These are phyloP conservation scores for Aphelinus atriplicis DNA, from an alignment of 1,140 invertebrate species.

Conservation along the genomic window DNA sequence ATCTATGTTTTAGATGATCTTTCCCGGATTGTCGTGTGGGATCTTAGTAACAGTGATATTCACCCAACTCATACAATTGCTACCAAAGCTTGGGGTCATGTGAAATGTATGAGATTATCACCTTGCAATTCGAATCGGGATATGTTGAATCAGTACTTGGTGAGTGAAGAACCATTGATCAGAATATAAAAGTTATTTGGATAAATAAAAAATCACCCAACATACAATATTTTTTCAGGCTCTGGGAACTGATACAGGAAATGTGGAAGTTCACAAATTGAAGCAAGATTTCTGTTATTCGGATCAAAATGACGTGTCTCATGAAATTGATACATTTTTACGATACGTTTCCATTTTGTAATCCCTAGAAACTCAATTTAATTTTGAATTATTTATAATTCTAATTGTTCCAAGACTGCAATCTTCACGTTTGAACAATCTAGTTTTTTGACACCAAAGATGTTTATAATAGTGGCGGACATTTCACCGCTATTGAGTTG, in stretches of 20 bases:
- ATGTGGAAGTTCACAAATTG: conserved; percentile 63
- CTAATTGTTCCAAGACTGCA: no score
- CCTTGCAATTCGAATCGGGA: conserved; percentile 56
- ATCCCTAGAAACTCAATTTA: not conserved
- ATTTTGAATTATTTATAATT: no score
- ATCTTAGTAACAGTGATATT: conserved; percentile 66
- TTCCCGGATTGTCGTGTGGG: conserved; percentile 70
- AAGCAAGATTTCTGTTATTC: conserved; percentile 64
- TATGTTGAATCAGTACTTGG: conserved; percentile 59
- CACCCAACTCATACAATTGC: conserved; percentile 55
- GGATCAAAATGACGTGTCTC: conserved; percentile 59
- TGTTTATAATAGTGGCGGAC: not conserved
- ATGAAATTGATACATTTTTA: conserved; percentile 60
- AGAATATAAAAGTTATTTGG: not conserved
- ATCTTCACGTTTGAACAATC: no score
- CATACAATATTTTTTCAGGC: conserved; percentile 49
- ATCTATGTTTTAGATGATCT: conserved; percentile 69
- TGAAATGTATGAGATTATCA: conserved; percentile 61
- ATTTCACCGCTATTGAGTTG: not conserved
- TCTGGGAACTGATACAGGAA: conserved; percentile 59
- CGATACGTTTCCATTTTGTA: conserved; percentile 59
- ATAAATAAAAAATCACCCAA: not conserved
- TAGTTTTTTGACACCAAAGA: no score
- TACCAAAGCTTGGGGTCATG: conserved; percentile 50
- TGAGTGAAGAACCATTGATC: conserved; percentile 38